Percentiles rank a stretch among this genome's conserved stretches.
phyloP scores from a whole-genome alignment of 2,797 vertebrate genomes.

The Dermochelys coriacea region DNA sequence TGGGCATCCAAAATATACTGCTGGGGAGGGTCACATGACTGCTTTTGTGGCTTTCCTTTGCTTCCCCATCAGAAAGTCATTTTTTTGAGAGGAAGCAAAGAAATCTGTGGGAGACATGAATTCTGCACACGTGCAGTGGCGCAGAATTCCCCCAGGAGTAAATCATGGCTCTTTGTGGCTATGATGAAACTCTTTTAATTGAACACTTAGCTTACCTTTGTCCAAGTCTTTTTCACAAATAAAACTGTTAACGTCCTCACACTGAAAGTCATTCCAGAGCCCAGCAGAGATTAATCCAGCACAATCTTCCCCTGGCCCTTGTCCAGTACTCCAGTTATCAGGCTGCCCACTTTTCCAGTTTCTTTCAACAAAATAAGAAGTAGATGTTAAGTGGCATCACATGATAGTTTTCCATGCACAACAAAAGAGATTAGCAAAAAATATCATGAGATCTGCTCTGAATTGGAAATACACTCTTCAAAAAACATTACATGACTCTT shows the following conservation, averaged over 20 bases:
- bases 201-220: conserved; percentile 79
- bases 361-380: conserved; percentile 83
- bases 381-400: conserved; percentile 41
- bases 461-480: conserved; percentile 66
- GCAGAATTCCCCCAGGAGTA: too few species aligned
- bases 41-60: too few species aligned
- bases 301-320: conserved; percentile 90
- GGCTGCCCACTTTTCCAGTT: conserved; percentile 95
- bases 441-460: conserved; percentile 64
- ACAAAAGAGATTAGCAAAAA: conserved; percentile 46
- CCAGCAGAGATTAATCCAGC: conserved; percentile 90
- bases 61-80: too few species aligned
- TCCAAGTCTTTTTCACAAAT: conserved; percentile 92
- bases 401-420: conserved; percentile 43
- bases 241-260: conserved; percentile 91
- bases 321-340: conserved; percentile 91
- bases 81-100: too few species aligned
- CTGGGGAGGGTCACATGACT: too few species aligned
- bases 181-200: not conserved
- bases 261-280: conserved; percentile 95
- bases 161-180: not conserved
- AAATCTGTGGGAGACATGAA: too few species aligned
- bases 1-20: too few species aligned
- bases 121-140: too few species aligned
- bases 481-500: conserved; percentile 64